These are phyloP conservation scores for Ectropis crepuscularia DNA, from an alignment of 2,888 invertebrate species.

Conservation along the genomic window DNA sequence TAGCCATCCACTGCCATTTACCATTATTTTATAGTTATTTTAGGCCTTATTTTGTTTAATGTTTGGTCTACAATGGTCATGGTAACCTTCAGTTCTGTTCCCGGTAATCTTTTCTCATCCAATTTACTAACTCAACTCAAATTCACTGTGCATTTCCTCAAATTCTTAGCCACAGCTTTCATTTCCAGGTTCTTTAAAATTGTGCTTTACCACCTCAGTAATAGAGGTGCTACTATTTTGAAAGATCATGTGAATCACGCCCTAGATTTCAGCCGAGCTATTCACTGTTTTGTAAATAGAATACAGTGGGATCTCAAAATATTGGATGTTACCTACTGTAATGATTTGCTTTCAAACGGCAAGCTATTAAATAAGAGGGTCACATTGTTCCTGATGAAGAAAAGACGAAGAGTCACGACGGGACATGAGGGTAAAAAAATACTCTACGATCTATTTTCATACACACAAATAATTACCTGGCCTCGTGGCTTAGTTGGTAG, in stretches of 20 bases:
- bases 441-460: no score
- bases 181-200: background rate
- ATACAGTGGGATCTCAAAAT: constrained; percentile 30
- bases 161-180: constrained; percentile 3
- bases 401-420: no score
- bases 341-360: constrained; percentile 21
- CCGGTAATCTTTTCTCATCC: no score
- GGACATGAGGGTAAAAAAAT: no score
- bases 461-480: no score
- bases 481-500: no score
- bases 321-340: constrained; percentile 27
- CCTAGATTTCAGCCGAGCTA: constrained; percentile 35
- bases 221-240: constrained; percentile 10
- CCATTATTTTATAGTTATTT: no score
- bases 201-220: background rate
- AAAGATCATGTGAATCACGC: constrained; percentile 26
- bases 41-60: no score
- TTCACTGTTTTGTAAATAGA: constrained; percentile 38
- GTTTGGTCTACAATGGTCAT: no score
- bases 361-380: constrained; percentile 17
- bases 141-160: constrained; percentile 24
- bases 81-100: no score
- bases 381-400: background rate
- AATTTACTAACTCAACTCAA: background rate
- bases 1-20: no score